Conservation (phyloP, 2,113 vertebrate genomes). For the Hippoglossus stenolepis region DNA sequence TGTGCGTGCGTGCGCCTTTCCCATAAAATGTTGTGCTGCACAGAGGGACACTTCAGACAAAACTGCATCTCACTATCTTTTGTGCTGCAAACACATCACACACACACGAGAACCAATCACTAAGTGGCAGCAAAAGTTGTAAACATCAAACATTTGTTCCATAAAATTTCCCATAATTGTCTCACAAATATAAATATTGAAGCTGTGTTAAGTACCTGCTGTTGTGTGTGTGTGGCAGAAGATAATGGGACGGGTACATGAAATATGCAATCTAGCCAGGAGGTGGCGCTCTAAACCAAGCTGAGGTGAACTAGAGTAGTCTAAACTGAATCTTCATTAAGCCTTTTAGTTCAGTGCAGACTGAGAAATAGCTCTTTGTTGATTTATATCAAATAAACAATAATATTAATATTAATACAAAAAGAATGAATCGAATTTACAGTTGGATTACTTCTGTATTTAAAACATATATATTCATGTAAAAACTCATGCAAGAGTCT, state of each 20-base stretch:
- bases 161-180: slow-evolving; percentile 2
- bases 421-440: too few species aligned
- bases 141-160: slow-evolving; percentile 10
- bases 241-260: fast-evolving
- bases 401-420: too few species aligned
- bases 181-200: slow-evolving; percentile 1
- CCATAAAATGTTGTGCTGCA: slow-evolving; percentile 36
- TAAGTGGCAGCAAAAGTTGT: slow-evolving; percentile 12
- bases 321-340: background rate
- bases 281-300: slow-evolving; percentile 54
- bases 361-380: background rate
- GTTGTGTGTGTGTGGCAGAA: background rate
- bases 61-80: slow-evolving; percentile 11
- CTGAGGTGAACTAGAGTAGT: background rate
- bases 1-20: background rate
- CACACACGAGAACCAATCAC: slow-evolving; percentile 1
- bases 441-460: too few species aligned
- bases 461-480: too few species aligned
- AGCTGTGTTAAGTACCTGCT: slow-evolving; percentile 21
- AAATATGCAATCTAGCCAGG: slow-evolving; percentile 37
- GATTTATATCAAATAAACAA: background rate
- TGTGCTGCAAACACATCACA: background rate
- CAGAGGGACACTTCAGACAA: slow-evolving; percentile 17
- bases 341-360: background rate
- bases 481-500: too few species aligned